Evolutionary conservation across 2,888 invertebrate genomes (phyloP).

Genomic region (Lampropteryx suffumata): DNA sequence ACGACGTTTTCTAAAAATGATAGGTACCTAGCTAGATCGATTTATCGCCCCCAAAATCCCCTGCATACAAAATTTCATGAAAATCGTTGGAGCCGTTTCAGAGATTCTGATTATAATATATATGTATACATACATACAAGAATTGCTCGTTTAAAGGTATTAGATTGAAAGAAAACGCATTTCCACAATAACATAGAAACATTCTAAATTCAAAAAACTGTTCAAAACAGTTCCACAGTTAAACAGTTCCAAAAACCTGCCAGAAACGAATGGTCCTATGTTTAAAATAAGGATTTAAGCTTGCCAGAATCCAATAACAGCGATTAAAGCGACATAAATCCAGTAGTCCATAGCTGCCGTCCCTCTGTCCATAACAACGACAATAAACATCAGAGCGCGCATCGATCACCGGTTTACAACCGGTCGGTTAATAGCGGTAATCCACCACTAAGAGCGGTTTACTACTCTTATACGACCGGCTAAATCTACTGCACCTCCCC

Average conservation of each 20-base stretch:
- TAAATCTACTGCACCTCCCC: constrained; percentile 46
- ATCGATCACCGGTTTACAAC: constrained; percentile 77
- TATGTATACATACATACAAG: too few relatives aligned
- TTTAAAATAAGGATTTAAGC: constrained; percentile 11
- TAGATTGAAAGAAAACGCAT: too few relatives aligned
- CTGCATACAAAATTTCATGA: too few relatives aligned
- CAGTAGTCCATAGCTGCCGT: constrained; percentile 5
- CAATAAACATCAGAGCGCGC: constrained; percentile 63
- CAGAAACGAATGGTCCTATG: background rate
- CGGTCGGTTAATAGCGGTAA: constrained; percentile 73
- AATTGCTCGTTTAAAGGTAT: too few relatives aligned
- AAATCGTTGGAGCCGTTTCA: too few relatives aligned
- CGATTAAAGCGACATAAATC: constrained; percentile 23
- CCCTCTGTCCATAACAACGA: constrained; percentile 50
- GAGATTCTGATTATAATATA: too few relatives aligned
- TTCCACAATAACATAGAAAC: too few relatives aligned
- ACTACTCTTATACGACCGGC: constrained; percentile 62
- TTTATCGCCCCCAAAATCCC: too few relatives aligned
- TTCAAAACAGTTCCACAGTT: background rate
- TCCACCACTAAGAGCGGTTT: constrained; percentile 71
- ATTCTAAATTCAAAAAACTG: background rate
- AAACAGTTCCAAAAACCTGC: background rate
- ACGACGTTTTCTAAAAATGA: too few relatives aligned
- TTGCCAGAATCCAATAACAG: constrained; percentile 9
- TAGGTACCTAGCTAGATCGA: too few relatives aligned